Evolutionary conservation across 1,140 invertebrate genomes (phyloP).

Genomic region (Paracyclopina nana): DNA sequence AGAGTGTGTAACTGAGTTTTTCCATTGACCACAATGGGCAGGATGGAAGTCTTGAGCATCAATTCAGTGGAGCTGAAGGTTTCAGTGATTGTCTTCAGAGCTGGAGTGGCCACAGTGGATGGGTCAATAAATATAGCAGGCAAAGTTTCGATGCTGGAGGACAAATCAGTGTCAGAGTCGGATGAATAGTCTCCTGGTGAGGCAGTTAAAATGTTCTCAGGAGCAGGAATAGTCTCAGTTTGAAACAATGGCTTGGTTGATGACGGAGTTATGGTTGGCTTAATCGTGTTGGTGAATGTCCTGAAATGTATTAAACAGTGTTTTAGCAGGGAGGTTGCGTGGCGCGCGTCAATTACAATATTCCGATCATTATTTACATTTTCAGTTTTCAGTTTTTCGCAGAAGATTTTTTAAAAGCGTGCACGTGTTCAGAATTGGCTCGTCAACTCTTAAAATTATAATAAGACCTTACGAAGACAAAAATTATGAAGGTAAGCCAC

Average conservation of each 20-base stretch:
- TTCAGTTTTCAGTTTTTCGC: too few relatives aligned
- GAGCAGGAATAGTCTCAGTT: conserved; percentile 33
- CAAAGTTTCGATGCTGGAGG: conserved; percentile 42
- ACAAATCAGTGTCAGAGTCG: conserved; percentile 40
- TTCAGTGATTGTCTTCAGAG: conserved; percentile 65
- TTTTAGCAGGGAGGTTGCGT: too few relatives aligned
- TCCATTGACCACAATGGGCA: conserved; percentile 46
- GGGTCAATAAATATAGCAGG: conserved; percentile 50
- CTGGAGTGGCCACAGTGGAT: conserved; percentile 39
- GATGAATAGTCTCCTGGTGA: conserved; percentile 38
- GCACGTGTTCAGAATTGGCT: too few relatives aligned
- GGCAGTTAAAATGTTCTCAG: conserved; percentile 63
- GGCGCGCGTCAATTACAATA: too few relatives aligned
- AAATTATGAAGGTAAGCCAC: too few relatives aligned
- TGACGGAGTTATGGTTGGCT: conserved; percentile 24
- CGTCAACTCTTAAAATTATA: too few relatives aligned
- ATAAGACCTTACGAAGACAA: too few relatives aligned
- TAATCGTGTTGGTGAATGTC: conserved; percentile 25
- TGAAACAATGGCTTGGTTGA: conserved; percentile 15
- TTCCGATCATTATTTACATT: too few relatives aligned
- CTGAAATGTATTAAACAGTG: too few relatives aligned
- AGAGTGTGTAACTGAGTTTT: conserved; percentile 40
- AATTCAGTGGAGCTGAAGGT: conserved; percentile 70
- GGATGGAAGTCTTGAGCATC: conserved; percentile 60
- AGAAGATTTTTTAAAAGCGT: too few relatives aligned